These are phyloP conservation scores for Chorisops tibialis DNA, from an alignment of 2,888 invertebrate species.

Conservation along the genomic window DNA sequence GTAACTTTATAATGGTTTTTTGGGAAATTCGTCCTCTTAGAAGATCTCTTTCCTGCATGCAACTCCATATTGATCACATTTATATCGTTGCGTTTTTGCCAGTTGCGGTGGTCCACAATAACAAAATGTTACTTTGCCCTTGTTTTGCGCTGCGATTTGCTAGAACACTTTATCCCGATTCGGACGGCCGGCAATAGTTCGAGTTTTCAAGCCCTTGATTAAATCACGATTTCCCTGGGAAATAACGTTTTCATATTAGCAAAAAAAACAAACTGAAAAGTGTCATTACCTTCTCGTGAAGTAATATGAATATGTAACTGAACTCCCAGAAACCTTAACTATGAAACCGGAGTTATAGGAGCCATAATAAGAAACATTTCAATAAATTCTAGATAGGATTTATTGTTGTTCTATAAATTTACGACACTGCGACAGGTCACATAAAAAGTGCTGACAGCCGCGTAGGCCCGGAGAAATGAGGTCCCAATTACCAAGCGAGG, in stretches of 20 bases:
- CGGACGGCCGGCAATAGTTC: slow-evolving; percentile 90
- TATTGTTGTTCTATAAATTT: too few relatives aligned
- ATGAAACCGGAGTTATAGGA: too few relatives aligned
- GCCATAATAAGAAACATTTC: too few relatives aligned
- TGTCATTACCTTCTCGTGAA: slow-evolving; percentile 82
- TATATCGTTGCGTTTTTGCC: slow-evolving; percentile 72
- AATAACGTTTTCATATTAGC: too few relatives aligned
- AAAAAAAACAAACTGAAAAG: slow-evolving; percentile 39
- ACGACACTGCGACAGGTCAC: too few relatives aligned
- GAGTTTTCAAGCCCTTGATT: slow-evolving; percentile 87
- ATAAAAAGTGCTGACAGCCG: too few relatives aligned
- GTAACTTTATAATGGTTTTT: too few relatives aligned
- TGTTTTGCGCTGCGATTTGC: slow-evolving; percentile 76
- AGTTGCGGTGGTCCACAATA: slow-evolving; percentile 90
- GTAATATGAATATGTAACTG: too few relatives aligned
- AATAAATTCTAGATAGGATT: too few relatives aligned
- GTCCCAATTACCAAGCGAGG: too few relatives aligned
- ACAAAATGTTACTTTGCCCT: slow-evolving; percentile 90
- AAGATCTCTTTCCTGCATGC: slow-evolving; percentile 85
- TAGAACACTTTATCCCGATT: slow-evolving; percentile 95
- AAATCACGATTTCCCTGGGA: slow-evolving; percentile 89
- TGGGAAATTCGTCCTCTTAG: slow-evolving; percentile 45
- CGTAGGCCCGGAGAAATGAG: too few relatives aligned
- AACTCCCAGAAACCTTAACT: too few relatives aligned
- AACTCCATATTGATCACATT: slow-evolving; percentile 87